Evolutionary conservation across 2,888 invertebrate genomes (phyloP), one percentile per base, ranked within the genome.

Genomic region (Hypomecis atomaria): DNA sequence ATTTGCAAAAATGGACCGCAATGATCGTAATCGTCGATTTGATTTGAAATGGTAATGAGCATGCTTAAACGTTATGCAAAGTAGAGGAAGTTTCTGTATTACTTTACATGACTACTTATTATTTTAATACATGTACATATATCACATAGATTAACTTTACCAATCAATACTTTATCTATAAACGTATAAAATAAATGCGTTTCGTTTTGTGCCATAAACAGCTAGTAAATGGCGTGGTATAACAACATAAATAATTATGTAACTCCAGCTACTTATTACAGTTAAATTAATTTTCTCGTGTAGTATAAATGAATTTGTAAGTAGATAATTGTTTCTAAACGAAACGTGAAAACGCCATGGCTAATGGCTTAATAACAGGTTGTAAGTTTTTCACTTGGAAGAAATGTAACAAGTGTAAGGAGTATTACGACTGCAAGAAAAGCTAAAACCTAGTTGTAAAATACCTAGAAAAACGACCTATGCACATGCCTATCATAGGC

Each of bases 21-120:
- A 34, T 47, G 10, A 36, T n/a, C 7, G 42, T 38, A 71, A 68
- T 68, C 48, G 34, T 53, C 53, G 48, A 66, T 64, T 67, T 69
- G 59, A 81, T 81, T 82, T 80, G 71, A 77, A 84, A 78, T 84
- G 80, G 67, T 78, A 83, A 82, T 82, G 71, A 76, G 70, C 66
- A 77, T 75, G 83, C 80, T 78, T 78, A 79, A 79, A 77, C 74
- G 76, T 74, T 68, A 79, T 71, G 71, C 74, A 77, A 76, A 75
- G 76, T 68, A 70, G 69, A 78, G 80, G 77, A 79, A 79, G 73
- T 73, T 73, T 61, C 9, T 13, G 38, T 33, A 23, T 45, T 33
- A 53, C n/a, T 50, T 2, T 11, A 11, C 33, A 34, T 34, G 34
- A 49, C n/a, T 11, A 49, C 23, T 23, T 23, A 23, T 23, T 23